Base-by-base conservation (phyloP, 2,113 vertebrate species). In the Acanthochromis polyacanthus region DNA sequence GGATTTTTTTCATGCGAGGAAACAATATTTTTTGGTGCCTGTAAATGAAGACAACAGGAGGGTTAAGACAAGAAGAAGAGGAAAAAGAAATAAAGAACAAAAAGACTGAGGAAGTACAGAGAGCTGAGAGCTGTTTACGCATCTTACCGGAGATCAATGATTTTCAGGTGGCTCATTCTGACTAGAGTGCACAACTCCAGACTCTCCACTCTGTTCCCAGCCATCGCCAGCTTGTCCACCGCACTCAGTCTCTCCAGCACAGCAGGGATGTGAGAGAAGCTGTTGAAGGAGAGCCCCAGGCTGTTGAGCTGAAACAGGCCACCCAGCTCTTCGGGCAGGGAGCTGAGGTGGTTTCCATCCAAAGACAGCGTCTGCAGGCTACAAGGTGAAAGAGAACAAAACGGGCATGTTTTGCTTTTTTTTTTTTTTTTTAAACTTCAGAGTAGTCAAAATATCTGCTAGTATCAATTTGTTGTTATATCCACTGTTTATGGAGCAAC, bases 281-380 rank as follows among this genome's bases (percentile, higher is more conserved):
- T 95, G 85, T 99, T 99, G 89, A 99, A 99, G 76, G 97, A 97
- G 61, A 99, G 96, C 19, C 97, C 96, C 48, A 99, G 92, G 80
- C 94, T 94, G 86, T 93, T 95, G 81, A 99, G 96, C 89, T 97
- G 96, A 17, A 93, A 90, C 57, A 99, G 94, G 79, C 88, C 92
- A 81, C 95, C 96, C 85, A 98, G 85, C 89, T 98, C 96, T 78
- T 97, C 95, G 23, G 98, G 98, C 84, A 99, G 93, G 56, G 93
- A 93, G 1, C 87, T 95, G 78, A 99, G 93, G 80, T 93, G 95
- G 91, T 99, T 99, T 77, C 98, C 97, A 91, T 99, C 98, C 86
- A 99, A 94, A 91, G 92, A 96, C 78, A 99, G 95, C 0, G 94
- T 98, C 93, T 99, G 98, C 77, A 99, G 93, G 88, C 98, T 99